Conservation (phyloP, 2,113 vertebrate genomes). For the Lepisosteus oculatus region DNA sequence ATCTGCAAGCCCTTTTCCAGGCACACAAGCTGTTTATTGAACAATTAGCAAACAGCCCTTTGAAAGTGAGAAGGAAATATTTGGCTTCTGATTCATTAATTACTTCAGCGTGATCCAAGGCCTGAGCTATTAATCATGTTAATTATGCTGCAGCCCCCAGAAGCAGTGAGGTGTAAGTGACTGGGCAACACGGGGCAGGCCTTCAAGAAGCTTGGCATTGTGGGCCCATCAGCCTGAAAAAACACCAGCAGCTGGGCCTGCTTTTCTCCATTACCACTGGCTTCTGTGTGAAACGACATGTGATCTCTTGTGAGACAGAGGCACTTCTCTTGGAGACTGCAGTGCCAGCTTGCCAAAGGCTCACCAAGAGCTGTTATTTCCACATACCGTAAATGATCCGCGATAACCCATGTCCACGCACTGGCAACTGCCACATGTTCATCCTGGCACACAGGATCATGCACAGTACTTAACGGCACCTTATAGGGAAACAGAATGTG, state of each 20-base stretch:
- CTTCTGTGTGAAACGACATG: too few species aligned
- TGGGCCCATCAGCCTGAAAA: slow-evolving; percentile 9
- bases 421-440: too few species aligned
- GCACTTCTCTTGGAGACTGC: too few species aligned
- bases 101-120: slow-evolving; percentile 40
- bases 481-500: too few species aligned
- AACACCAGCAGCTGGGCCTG: slow-evolving; percentile 14
- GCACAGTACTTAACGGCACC: too few species aligned
- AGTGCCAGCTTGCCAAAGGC: too few species aligned
- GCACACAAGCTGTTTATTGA: slow-evolving; percentile 22
- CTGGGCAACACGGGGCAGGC: neutral
- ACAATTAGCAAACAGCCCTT: slow-evolving; percentile 40
- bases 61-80: slow-evolving; percentile 43
- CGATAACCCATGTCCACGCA: too few species aligned
- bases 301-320: too few species aligned
- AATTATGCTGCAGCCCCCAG: slow-evolving; percentile 43
- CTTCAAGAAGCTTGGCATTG: slow-evolving; percentile 18
- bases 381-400: too few species aligned
- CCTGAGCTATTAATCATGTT: slow-evolving; percentile 49
- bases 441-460: too few species aligned
- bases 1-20: slow-evolving; percentile 12
- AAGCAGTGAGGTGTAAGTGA: slow-evolving; percentile 22
- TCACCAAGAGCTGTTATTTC: too few species aligned
- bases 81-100: slow-evolving; percentile 45
- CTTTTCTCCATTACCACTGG: neutral